phyloP scores from a whole-genome alignment of 2,888 invertebrate species.

The Drepanosiphum platanoidis region DNA sequence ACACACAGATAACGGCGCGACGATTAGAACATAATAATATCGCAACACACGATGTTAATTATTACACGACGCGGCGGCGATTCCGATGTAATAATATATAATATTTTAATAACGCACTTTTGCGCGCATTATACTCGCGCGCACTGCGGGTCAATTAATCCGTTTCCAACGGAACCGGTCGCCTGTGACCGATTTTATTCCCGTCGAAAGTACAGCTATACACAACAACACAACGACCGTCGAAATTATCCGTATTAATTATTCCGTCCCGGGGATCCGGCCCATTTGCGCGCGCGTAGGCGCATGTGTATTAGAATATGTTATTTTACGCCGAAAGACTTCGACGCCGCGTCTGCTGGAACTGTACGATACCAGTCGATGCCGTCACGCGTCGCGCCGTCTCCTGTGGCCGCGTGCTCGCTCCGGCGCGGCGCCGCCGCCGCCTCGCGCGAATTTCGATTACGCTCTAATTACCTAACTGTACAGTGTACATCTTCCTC shows the following conservation, averaged over 20 bases:
- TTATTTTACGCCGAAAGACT: no score
- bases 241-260: not conserved
- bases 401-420: not conserved
- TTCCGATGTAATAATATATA: no score
- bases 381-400: no score
- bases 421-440: not conserved
- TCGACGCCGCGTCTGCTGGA: no score
- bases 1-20: no score
- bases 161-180: slow-evolving; percentile 31
- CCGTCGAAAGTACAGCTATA: slow-evolving; percentile 9
- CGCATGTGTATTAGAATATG: no score
- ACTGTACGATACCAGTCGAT: no score
- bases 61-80: no score
- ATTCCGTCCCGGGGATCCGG: not conserved
- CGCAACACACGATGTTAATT: no score
- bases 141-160: slow-evolving; percentile 16
- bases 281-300: not conserved
- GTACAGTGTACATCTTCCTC: not conserved
- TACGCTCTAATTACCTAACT: slow-evolving; percentile 39
- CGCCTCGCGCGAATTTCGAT: not conserved
- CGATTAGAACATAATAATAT: no score
- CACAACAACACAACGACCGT: not conserved
- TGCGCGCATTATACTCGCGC: no score
- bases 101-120: not conserved
- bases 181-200: not conserved